Percentiles rank a stretch among this genome's conserved stretches.
phyloP scores from a whole-genome alignment of 2,113 vertebrate species.

The Fregetta grallaria region DNA sequence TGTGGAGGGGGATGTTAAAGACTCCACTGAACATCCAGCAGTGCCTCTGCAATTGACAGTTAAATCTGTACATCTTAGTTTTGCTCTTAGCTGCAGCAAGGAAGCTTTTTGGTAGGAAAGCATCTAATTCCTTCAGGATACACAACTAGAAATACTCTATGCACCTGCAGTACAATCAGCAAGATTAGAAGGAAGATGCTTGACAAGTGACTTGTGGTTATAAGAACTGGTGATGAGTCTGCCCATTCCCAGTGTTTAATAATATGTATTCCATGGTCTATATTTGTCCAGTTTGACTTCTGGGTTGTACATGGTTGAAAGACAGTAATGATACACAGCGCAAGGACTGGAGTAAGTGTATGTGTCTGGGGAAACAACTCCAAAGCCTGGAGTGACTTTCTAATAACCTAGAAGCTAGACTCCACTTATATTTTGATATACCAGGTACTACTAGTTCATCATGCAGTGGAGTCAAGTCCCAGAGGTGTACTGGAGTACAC shows the following conservation, averaged over 20 bases:
- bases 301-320: neutral
- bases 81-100: neutral
- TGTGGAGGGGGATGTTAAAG: neutral
- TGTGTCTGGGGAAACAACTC: neutral
- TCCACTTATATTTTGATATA: neutral
- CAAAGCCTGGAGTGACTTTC: neutral
- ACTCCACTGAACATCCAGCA: neutral
- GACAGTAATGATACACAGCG: neutral
- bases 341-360: neutral
- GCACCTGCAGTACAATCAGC: neutral
- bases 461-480: neutral
- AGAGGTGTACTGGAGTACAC: neutral
- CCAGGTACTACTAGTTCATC: neutral
- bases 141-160: neutral
- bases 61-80: neutral
- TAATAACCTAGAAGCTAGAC: neutral
- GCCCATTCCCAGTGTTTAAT: neutral
- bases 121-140: fast-evolving
- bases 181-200: neutral
- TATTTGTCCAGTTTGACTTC: neutral
- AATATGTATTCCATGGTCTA: neutral
- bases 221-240: neutral
- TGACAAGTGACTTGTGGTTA: neutral
- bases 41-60: neutral
- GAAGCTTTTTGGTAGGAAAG: neutral